Evolutionary conservation across 2,888 invertebrate genomes (phyloP), one percentile per base, ranked within the genome.

Genomic region (Parascotia fuliginaria): DNA sequence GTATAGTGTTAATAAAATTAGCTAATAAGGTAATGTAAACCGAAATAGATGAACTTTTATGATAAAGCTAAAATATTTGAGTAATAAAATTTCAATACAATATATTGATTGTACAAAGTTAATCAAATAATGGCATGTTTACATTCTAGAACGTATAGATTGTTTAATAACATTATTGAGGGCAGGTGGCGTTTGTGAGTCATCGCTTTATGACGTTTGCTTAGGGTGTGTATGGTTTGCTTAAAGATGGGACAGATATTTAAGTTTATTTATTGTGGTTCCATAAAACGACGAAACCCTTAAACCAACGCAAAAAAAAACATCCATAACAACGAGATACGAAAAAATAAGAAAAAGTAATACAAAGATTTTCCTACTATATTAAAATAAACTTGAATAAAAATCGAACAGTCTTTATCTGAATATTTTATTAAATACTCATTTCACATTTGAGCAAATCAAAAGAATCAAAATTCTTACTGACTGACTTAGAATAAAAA

Each of bases 111-210:
- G 39, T 58, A 48, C 44, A 54, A 57, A 69, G 64, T 67, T 71
- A 70, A 75, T 75, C 65, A 64, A 67, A 67, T 61, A 68, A 75
- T 64, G 52, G 57, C 42, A 51, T 73, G 60, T 70, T 66, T 58
- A 57, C 55, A 51, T 47, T 46, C 56, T 47, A 34, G 42, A 38
- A 52, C 55, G 42, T 58, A 59, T 66, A 51, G 57, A 60, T 63
- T 63, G 64, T 70, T 69, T 72, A 70, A 73, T 76, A 71, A 71
- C 60, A 62, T 70, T 71, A 76, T 59, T 57, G 67, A 57, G 54
- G 66, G 74, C 78, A 78, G 78, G 78, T 78, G 78, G 62, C 48
- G 38, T 52, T 55, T 57, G 65, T 75, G 75, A 78, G 49, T 78
- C 78, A 77, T 65, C 68, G 58, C 41, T 65, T 75, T 68, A 66